These are phyloP conservation scores for Thomomys bottae DNA, from an alignment of 2,113 vertebrate genomes.

Conservation along the genomic window DNA sequence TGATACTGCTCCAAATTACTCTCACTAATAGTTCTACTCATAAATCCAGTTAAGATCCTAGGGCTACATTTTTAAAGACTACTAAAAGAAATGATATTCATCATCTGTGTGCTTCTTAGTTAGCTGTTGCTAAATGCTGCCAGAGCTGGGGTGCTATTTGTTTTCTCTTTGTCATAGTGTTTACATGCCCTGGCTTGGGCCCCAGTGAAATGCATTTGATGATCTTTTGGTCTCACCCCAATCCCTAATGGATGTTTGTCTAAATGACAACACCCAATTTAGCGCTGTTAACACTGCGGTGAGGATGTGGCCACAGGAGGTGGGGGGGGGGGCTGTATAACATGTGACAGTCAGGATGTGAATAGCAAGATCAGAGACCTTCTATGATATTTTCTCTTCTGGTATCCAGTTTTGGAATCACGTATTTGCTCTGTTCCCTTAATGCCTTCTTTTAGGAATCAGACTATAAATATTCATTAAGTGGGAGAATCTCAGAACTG, in stretches of 20 bases:
- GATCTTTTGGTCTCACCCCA: neutral
- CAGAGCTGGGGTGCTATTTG: conserved; percentile 5
- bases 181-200: conserved; percentile 33
- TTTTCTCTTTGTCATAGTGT: conserved; percentile 48
- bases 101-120: neutral
- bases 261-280: neutral
- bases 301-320: too few species aligned
- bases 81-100: conserved; percentile 27
- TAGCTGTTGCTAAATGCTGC: neutral
- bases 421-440: neutral
- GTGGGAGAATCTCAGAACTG: conserved; percentile 9
- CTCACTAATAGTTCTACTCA: neutral
- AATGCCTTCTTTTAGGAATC: neutral
- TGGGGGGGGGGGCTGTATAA: neutral
- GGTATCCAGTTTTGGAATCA: neutral
- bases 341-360: neutral
- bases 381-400: neutral
- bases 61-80: neutral
- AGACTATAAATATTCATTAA: conserved; percentile 22
- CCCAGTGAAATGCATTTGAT: neutral
- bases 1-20: neutral
- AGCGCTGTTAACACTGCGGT: neutral
- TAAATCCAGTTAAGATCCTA: neutral
- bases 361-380: neutral
- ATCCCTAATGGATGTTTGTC: conserved; percentile 53